Percentiles rank a stretch among this genome's conserved stretches.
phyloP scores from a whole-genome alignment of 2,113 vertebrate genomes.

The Himantopus leucocephalus region DNA sequence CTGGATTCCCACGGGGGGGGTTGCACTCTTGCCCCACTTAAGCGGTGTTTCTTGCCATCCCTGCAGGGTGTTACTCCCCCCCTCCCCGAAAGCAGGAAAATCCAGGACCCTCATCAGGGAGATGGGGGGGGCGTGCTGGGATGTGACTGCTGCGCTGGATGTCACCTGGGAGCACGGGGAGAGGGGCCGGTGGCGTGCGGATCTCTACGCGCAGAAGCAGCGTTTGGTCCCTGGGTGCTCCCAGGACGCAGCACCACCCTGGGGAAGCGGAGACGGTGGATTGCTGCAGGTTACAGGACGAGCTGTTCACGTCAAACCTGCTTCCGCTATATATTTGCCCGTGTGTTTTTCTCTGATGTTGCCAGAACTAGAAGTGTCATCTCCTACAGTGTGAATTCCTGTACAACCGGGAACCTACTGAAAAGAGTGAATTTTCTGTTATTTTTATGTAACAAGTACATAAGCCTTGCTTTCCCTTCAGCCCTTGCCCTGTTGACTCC shows the following conservation, averaged over 20 bases:
- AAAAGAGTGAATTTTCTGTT: neutral
- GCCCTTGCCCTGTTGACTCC: neutral
- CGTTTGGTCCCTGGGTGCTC: neutral
- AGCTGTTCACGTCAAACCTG: neutral
- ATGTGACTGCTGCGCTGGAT: too few relatives aligned
- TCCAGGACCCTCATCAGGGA: neutral
- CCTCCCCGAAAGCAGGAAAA: too few relatives aligned
- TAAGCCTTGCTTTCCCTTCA: neutral
- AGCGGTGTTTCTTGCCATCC: neutral
- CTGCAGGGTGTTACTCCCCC: too few relatives aligned
- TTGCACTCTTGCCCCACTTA: too few relatives aligned
- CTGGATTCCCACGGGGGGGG: rapidly evolving
- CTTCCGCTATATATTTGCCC: rapidly evolving
- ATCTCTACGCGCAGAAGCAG: neutral
- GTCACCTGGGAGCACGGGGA: neutral
- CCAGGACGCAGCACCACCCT: neutral
- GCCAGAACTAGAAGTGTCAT: neutral
- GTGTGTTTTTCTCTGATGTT: neutral
- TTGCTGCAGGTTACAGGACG: rapidly evolving
- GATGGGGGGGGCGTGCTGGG: neutral
- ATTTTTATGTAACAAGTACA: neutral
- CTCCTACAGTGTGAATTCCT: neutral
- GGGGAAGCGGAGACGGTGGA: rapidly evolving
- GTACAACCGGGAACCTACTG: neutral
- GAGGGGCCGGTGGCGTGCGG: neutral